Percentiles rank a stretch among this genome's conserved stretches.
Evolutionary conservation across 92 coral and sea anemone species (phyloP).

Genomic region (Zoanthus sansibaricus): DNA sequence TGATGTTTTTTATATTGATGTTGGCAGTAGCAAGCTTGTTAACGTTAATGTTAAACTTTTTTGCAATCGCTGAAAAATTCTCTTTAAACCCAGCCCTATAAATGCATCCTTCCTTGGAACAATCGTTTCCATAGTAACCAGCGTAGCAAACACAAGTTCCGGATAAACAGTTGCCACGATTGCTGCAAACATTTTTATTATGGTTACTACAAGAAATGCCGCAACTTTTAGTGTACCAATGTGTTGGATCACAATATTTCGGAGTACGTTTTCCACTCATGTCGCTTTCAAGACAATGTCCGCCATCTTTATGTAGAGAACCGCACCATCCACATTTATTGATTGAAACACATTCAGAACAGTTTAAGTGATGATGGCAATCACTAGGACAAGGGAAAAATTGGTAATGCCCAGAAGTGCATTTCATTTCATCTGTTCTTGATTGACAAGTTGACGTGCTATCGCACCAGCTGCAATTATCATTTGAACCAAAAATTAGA

Average conservation of each 20-base stretch:
- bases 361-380: constrained; percentile 34
- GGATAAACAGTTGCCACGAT: constrained; percentile 53
- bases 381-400: constrained; percentile 36
- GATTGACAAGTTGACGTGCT: constrained; percentile 30
- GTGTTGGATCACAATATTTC: constrained; percentile 33
- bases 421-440: neutral
- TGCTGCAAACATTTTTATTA: constrained; percentile 42
- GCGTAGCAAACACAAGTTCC: constrained; percentile 52
- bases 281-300: constrained; percentile 51
- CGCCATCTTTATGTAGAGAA: neutral
- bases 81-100: constrained; percentile 53
- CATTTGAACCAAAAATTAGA: constrained; percentile 42
- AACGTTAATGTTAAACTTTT: constrained; percentile 21
- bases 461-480: constrained; percentile 69
- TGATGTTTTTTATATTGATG: neutral
- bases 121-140: constrained; percentile 61
- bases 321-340: constrained; percentile 66
- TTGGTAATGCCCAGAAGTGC: constrained; percentile 5
- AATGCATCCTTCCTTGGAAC: constrained; percentile 62
- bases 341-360: constrained; percentile 48
- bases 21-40: constrained; percentile 28
- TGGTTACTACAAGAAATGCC: constrained; percentile 36
- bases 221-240: constrained; percentile 59
- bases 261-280: constrained; percentile 7
- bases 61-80: constrained; percentile 42